phyloP scores from a whole-genome alignment of 2,888 invertebrate species.

The Andricus curvator region DNA sequence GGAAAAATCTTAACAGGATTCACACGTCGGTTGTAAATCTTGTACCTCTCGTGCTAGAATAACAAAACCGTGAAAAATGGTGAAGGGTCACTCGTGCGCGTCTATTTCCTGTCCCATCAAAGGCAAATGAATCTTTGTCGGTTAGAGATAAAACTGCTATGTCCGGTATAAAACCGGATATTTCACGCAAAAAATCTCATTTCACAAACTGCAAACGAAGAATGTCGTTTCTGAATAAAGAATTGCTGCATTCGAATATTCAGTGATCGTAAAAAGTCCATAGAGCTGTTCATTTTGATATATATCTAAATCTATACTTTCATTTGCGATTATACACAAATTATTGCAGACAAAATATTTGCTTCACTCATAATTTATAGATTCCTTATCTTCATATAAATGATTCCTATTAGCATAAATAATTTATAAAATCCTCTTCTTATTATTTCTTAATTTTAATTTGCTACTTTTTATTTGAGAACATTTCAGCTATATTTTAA shows the following conservation, averaged over 20 bases:
- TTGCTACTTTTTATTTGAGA: too few relatives aligned
- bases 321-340: not conserved
- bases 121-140: not conserved
- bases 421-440: too few relatives aligned
- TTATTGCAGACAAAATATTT: not conserved
- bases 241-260: not conserved
- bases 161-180: not conserved
- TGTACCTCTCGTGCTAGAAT: not conserved
- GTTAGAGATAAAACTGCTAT: not conserved
- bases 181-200: slow-evolving; percentile 4
- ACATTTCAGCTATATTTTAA: too few relatives aligned
- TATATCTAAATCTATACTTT: not conserved
- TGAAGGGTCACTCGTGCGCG: not conserved
- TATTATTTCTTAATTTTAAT: too few relatives aligned
- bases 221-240: not conserved
- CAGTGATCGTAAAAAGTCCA: not conserved
- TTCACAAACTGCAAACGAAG: slow-evolving; percentile 26
- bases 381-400: too few relatives aligned
- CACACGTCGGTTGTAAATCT: not conserved
- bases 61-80: not conserved
- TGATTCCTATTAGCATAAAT: too few relatives aligned
- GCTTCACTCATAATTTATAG: too few relatives aligned
- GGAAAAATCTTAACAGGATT: not conserved
- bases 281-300: not conserved
- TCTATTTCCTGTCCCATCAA: not conserved